Evolutionary conservation across 2,888 invertebrate species (phyloP).

Genomic region (Nesidiocoris tenuis): DNA sequence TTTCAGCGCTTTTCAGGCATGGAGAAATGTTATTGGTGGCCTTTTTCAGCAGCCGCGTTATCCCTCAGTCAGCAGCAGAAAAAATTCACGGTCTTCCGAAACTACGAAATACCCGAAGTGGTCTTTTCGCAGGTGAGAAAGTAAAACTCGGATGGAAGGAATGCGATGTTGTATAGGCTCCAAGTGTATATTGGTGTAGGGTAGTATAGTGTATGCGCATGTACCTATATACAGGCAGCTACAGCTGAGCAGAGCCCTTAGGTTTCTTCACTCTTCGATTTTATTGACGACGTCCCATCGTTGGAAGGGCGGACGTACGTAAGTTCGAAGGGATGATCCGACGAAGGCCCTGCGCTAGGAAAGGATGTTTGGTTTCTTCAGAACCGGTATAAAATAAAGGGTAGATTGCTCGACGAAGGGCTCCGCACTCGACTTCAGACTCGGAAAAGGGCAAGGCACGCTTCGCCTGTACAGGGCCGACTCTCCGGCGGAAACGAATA

Average conservation of each 20-base stretch:
- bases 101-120: too few species aligned
- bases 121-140: neutral
- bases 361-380: conserved; percentile 20
- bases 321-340: conserved; percentile 18
- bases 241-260: neutral
- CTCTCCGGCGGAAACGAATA: conserved; percentile 10
- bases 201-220: too few species aligned
- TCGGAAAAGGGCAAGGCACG: conserved; percentile 1
- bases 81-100: too few species aligned
- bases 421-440: neutral
- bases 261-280: conserved; percentile 25
- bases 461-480: conserved; percentile 14
- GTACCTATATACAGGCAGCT: too few species aligned
- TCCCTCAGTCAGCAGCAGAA: too few species aligned
- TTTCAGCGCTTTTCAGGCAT: too few species aligned
- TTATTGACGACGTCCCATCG: conserved; percentile 32
- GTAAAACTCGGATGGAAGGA: neutral
- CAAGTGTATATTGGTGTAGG: neutral
- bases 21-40: too few species aligned
- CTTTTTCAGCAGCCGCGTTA: too few species aligned
- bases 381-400: conserved; percentile 26
- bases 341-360: conserved; percentile 1
- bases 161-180: neutral
- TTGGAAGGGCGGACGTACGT: conserved; percentile 5
- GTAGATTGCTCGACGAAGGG: conserved; percentile 9